phyloP scores from a whole-genome alignment of 2,113 vertebrate genomes.

The Eclectus roratus region DNA sequence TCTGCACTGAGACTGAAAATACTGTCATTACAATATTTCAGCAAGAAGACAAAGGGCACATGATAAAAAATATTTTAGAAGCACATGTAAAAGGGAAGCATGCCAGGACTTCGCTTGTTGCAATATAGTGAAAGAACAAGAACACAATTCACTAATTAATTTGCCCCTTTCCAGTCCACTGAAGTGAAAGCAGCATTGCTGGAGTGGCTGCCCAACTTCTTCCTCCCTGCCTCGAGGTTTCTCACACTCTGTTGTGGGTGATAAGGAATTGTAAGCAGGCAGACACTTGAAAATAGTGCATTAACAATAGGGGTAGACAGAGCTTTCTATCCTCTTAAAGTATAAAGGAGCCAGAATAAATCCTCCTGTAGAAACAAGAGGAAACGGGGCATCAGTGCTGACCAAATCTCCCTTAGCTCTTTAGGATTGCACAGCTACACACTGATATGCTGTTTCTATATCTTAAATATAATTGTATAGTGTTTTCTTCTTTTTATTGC shows the following conservation, averaged over 20 bases:
- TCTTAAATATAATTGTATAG: background rate
- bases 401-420: background rate
- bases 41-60: background rate
- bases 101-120: background rate
- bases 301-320: background rate
- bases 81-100: background rate
- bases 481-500: background rate
- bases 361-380: background rate
- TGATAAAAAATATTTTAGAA: background rate
- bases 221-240: background rate
- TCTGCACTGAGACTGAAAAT: background rate
- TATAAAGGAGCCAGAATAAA: background rate
- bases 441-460: accelerated
- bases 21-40: background rate
- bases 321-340: background rate
- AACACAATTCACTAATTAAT: background rate
- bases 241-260: background rate
- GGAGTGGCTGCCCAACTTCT: background rate
- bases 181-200: background rate
- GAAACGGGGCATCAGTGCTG: background rate
- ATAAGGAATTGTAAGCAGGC: background rate
- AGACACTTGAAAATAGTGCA: background rate
- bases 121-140: background rate
- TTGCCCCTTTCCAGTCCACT: background rate
- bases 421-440: background rate